Conservation (phyloP, 2,797 vertebrate species). For the Pteronotus mesoamericanus region DNA sequence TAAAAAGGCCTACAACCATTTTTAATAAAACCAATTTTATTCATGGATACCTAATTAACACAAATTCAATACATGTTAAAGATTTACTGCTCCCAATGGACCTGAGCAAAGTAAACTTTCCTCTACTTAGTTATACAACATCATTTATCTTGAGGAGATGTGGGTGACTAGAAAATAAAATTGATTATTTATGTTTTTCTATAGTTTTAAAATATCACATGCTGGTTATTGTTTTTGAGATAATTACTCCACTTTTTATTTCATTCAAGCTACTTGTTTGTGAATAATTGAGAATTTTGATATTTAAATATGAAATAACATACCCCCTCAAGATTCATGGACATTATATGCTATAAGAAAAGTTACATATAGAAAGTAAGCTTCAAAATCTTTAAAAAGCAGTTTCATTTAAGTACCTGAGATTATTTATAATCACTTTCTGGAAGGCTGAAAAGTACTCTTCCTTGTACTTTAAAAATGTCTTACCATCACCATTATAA, state of each 20-base stretch:
- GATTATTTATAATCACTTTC: not conserved
- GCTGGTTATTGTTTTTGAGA: not conserved
- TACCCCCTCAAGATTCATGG: not conserved
- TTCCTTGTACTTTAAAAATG: not conserved
- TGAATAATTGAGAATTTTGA: not conserved
- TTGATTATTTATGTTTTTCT: not conserved
- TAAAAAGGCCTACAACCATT: not conserved
- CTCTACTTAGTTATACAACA: not conserved
- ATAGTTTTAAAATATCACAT: not conserved
- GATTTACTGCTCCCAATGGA: not conserved
- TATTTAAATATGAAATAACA: not conserved
- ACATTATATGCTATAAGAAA: not conserved
- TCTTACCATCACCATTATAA: not conserved
- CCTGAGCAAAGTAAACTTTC: conserved; percentile 10
- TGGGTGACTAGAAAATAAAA: conserved; percentile 1
- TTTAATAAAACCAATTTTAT: conserved; percentile 9
- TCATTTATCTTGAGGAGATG: conserved; percentile 38
- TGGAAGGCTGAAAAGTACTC: not conserved
- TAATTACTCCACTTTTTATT: not conserved
- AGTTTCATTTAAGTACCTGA: not conserved
- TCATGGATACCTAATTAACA: conserved; percentile 5
- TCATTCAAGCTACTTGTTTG: not conserved
- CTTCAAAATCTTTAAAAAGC: not conserved
- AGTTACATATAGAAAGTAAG: not conserved
- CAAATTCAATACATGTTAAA: not conserved